Base-by-base conservation (phyloP, 2,797 vertebrate species). In the Gouania willdenowi region DNA sequence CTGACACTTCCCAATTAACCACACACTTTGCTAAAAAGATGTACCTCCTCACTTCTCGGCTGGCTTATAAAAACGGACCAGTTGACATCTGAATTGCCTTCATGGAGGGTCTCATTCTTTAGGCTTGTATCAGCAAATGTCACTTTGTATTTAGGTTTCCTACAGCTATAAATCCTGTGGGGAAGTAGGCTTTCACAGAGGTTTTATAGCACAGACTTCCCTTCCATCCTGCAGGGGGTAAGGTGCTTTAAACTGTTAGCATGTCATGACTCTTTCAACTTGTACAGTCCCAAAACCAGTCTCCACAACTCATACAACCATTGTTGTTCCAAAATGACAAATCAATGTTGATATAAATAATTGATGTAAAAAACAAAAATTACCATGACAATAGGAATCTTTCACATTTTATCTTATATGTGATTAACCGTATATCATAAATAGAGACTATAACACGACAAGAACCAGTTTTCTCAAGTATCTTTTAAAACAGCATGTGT, bases 131-230 rank as follows among this genome's bases (percentile, higher is more conserved):
- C 70, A 66, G 76, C 78, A 86, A 86, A 85, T 84, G 82, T 66
- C 71, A 69, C 76, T 80, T 78, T 79, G 62, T 51, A 41, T 56
- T 68, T 73, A 68, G 56, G 58, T 71, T 78, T 83, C 67, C 76
- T 71, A 67, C 41, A 11, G 66, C 71, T 75, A 75, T 89, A 89
- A 88, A 88, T 89, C 80, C 70, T 60, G 65, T 63, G 51, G 66
- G 62, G 75, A 83, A 84, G n/a, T 82, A 79, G 81, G 79, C 72
- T 73, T 71, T 72, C 62, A 82, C 71, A 60, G 75, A 71, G 31
- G 53, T 82, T 89, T 89, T 89, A 83, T 75, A 81, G 68, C 72
- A 64, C 65, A 66, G 55, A 73, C 84, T 87, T 89, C 87, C 88
- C 82, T 76, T 87, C 77, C 62, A 55, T 88, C 76, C 87, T 87